These are phyloP conservation scores for Zhuqinia jingwanae DNA, from an alignment of 2,888 invertebrate species.

Conservation along the genomic window DNA sequence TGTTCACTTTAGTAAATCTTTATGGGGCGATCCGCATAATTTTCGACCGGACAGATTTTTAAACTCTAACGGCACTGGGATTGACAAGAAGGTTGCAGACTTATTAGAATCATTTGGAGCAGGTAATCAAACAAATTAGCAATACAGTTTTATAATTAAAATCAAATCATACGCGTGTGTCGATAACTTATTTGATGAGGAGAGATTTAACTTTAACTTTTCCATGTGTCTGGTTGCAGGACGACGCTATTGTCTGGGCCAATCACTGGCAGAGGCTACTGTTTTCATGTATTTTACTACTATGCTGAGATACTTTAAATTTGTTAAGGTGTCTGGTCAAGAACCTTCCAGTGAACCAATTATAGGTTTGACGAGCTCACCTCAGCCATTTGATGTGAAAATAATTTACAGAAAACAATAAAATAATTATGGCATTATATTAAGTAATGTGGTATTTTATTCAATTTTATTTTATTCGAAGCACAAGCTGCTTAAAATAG, in stretches of 20 bases:
- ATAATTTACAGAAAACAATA: background rate
- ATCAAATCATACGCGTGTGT: too few relatives aligned
- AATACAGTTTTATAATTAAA: too few relatives aligned
- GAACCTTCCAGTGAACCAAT: background rate
- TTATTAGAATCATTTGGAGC: constrained; percentile 19
- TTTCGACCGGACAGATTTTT: constrained; percentile 61
- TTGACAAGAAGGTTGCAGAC: constrained; percentile 24
- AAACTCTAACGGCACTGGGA: background rate
- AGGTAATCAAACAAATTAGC: too few relatives aligned
- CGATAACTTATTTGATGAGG: too few relatives aligned
- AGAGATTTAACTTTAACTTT: too few relatives aligned
- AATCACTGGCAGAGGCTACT: constrained; percentile 21
- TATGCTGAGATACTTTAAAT: constrained; percentile 1
- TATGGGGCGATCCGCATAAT: constrained; percentile 50
- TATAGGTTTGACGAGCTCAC: background rate
- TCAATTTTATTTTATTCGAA: too few relatives aligned
- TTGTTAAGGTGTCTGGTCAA: constrained; percentile 5
- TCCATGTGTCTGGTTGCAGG: too few relatives aligned
- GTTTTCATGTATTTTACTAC: constrained; percentile 39
- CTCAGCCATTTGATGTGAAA: constrained; percentile 28
- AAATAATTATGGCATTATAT: too few relatives aligned
- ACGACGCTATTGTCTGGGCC: constrained; percentile 27
- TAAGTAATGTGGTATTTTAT: too few relatives aligned
- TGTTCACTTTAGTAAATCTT: constrained; percentile 23
- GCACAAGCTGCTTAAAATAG: too few relatives aligned